These are phyloP conservation scores for Lonchura striata DNA, from an alignment of 2,113 vertebrate genomes.

Conservation along the genomic window DNA sequence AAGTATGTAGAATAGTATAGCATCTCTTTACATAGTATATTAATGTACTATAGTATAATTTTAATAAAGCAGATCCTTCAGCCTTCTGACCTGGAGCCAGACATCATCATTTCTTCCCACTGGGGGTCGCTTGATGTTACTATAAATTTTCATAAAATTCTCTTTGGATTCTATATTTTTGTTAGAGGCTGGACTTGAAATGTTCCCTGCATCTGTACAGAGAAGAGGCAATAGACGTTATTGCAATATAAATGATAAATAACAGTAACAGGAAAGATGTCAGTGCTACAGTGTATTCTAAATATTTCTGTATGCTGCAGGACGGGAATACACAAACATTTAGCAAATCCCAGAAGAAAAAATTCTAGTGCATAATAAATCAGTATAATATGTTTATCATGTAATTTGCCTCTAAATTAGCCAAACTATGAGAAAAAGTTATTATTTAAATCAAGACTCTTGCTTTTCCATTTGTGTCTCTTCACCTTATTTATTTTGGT, in stretches of 20 bases:
- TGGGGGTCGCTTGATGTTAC: too few species aligned
- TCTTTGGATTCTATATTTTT: neutral
- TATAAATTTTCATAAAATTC: neutral
- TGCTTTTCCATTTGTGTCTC: neutral
- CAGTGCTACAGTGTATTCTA: neutral
- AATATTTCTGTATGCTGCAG: neutral
- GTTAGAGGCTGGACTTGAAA: neutral
- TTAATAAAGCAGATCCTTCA: too few species aligned
- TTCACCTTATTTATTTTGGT: slow-evolving; percentile 21
- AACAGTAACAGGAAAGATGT: neutral
- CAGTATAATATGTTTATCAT: neutral
- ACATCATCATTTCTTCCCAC: too few species aligned
- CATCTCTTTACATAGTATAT: too few species aligned
- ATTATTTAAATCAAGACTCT: slow-evolving; percentile 1
- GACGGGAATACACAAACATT: neutral
- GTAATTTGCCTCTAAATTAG: slow-evolving; percentile 21
- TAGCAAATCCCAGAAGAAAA: neutral
- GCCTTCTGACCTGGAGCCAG: too few species aligned
- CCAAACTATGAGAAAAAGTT: neutral
- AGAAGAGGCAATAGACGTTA: neutral
- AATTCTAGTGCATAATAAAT: neutral
- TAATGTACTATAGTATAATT: too few species aligned
- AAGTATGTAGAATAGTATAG: too few species aligned
- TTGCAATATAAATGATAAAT: neutral
- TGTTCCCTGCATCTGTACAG: neutral